Evolutionary conservation across 1,140 invertebrate species (phyloP).

Genomic region (Nasonia vitripennis): DNA sequence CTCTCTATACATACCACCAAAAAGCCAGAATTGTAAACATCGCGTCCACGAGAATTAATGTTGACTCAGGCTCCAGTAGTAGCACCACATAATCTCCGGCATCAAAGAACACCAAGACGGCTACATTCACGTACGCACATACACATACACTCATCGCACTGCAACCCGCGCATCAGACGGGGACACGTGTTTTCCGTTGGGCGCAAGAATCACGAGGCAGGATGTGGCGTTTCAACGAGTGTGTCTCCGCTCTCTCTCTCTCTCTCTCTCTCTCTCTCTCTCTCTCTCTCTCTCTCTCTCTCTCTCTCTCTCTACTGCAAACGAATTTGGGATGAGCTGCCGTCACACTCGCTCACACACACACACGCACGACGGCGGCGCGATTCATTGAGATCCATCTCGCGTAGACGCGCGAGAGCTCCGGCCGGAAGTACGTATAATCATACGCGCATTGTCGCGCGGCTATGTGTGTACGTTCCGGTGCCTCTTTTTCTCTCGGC

Average conservation of each 20-base stretch:
- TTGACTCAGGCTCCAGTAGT: slow-evolving; percentile 2
- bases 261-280: not conserved
- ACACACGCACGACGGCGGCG: slow-evolving; percentile 42
- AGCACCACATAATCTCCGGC: not conserved
- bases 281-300: no score
- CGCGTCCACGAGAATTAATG: not conserved
- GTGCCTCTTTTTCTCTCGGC: slow-evolving; percentile 40
- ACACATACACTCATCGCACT: slow-evolving; percentile 28
- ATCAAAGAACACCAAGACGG: not conserved
- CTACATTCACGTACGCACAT: slow-evolving; percentile 10
- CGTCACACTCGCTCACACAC: not conserved
- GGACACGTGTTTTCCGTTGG: slow-evolving; percentile 55
- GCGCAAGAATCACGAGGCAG: slow-evolving; percentile 53
- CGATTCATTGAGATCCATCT: slow-evolving; percentile 73
- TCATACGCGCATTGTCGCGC: slow-evolving; percentile 69
- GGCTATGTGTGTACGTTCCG: slow-evolving; percentile 58
- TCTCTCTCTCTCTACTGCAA: not conserved
- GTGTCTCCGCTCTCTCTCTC: not conserved
- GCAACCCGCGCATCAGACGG: slow-evolving; percentile 29
- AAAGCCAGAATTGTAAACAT: not conserved
- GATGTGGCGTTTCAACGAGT: slow-evolving; percentile 52
- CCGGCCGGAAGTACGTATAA: slow-evolving; percentile 64
- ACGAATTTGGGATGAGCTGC: not conserved
- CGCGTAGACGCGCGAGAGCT: slow-evolving; percentile 59
- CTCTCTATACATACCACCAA: not conserved